phyloP scores from a whole-genome alignment of 2,797 vertebrate species.

The Premnoplex brunnescens region DNA sequence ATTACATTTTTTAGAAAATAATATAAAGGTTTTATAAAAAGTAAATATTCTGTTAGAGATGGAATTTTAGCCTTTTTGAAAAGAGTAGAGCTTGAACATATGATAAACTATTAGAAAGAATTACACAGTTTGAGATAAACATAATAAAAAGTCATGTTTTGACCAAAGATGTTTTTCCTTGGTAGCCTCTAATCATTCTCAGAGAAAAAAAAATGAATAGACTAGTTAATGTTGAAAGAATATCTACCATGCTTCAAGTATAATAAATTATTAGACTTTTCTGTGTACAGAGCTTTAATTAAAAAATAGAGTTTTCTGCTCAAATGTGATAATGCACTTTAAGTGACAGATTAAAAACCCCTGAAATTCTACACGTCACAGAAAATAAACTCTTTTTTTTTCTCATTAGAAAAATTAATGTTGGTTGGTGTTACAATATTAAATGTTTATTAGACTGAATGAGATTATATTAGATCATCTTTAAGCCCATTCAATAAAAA shows the following conservation, averaged over 20 bases:
- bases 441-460: neutral
- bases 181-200: conserved; percentile 7
- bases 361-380: neutral
- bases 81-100: neutral
- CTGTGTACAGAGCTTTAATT: conserved; percentile 5
- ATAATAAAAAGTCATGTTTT: neutral
- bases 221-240: neutral
- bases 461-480: neutral
- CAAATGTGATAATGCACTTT: conserved; percentile 3
- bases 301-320: conserved; percentile 27
- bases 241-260: conserved; percentile 24
- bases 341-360: conserved; percentile 1
- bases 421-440: neutral
- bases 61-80: neutral
- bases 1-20: neutral
- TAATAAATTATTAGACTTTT: conserved; percentile 26
- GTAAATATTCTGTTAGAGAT: neutral
- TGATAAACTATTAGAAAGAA: neutral
- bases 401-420: neutral
- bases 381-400: neutral
- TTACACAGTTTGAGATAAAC: conserved; percentile 7
- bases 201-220: conserved; percentile 31
- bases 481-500: neutral
- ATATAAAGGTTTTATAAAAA: neutral
- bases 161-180: neutral